A percentile compares a stretch with the other conserved stretches of the same genome.
These are phyloP conservation scores for Zaprionus gabonicus DNA, from an alignment of 1,140 invertebrate species.

Conservation along the genomic window DNA sequence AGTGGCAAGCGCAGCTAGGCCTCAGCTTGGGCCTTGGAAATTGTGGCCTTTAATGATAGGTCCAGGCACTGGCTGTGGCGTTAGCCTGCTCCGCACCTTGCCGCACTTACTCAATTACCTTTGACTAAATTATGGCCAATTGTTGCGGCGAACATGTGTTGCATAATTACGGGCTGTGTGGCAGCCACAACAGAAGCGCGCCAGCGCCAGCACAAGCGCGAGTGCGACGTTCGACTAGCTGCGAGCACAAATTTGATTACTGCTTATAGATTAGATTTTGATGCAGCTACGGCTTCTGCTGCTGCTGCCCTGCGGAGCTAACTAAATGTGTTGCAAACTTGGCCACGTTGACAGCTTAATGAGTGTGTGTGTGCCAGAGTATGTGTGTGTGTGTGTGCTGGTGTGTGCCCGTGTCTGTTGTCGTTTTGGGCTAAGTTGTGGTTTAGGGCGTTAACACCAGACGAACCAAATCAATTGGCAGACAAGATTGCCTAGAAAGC, in stretches of 20 bases:
- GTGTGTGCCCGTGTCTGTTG: neutral
- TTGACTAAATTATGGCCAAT: constrained; percentile 82
- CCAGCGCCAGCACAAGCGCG: constrained; percentile 6
- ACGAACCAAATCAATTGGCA: constrained; percentile 65
- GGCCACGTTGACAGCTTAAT: constrained; percentile 81
- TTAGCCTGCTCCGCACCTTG: constrained; percentile 48
- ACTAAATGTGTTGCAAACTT: constrained; percentile 79
- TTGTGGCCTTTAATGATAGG: constrained; percentile 64
- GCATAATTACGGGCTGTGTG: constrained; percentile 78
- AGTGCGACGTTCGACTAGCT: constrained; percentile 53
- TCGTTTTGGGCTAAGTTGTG: constrained; percentile 43
- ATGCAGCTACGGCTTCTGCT: constrained; percentile 20
- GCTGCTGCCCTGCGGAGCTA: constrained; percentile 50
- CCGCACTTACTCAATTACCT: constrained; percentile 74
- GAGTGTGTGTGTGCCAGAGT: constrained; percentile 1
- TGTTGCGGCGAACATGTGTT: constrained; percentile 79
- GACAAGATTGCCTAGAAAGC: constrained; percentile 19
- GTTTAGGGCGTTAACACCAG: constrained; percentile 62
- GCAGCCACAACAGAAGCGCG: constrained; percentile 51
- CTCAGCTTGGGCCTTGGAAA: constrained; percentile 7
- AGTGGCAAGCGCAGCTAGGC: neutral
- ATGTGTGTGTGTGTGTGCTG: neutral
- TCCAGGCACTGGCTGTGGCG: constrained; percentile 45
- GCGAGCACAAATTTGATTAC: constrained; percentile 78
- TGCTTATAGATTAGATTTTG: constrained; percentile 75